These are phyloP conservation scores for Hirtodrosophila cameraria DNA, from an alignment of 2,888 invertebrate species.

Conservation along the genomic window DNA sequence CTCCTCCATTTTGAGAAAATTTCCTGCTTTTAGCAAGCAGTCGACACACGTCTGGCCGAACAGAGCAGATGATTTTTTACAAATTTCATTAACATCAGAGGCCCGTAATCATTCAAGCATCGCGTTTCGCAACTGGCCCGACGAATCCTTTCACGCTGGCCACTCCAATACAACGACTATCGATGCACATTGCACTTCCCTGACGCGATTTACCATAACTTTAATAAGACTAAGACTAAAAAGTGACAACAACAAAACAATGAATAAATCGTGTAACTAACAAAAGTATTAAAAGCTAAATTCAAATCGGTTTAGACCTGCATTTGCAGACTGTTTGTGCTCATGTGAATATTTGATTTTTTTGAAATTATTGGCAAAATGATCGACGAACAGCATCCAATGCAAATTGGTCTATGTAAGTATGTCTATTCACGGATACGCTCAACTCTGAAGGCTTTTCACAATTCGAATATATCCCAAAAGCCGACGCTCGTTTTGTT, in stretches of 20 bases:
- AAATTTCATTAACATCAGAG: conserved; percentile 82
- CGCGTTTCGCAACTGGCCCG: conserved; percentile 76
- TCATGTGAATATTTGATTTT: conserved; percentile 16
- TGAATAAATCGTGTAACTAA: neutral
- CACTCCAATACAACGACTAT: conserved; percentile 43
- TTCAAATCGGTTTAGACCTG: neutral
- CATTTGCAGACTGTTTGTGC: conserved; percentile 11
- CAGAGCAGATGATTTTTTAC: conserved; percentile 77
- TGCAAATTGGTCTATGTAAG: conserved; percentile 83
- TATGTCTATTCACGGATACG: conserved; percentile 45
- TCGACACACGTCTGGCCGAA: conserved; percentile 40
- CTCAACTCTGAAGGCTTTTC: neutral
- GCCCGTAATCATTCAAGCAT: conserved; percentile 83
- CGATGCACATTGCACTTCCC: conserved; percentile 37
- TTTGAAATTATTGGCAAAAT: conserved; percentile 52
- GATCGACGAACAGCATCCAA: conserved; percentile 83
- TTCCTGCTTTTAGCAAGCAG: conserved; percentile 56
- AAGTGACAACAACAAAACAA: conserved; percentile 17
- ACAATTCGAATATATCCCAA: neutral
- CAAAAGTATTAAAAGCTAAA: neutral
- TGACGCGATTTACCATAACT: conserved; percentile 20
- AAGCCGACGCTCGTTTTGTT: conserved; percentile 33
- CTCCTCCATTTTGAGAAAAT: conserved; percentile 77
- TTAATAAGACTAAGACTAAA: conserved; percentile 15
- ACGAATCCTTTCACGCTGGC: conserved; percentile 42